These are phyloP conservation scores for Galagoides demidoff DNA, from an alignment of 2,797 vertebrate genomes.

Conservation along the genomic window DNA sequence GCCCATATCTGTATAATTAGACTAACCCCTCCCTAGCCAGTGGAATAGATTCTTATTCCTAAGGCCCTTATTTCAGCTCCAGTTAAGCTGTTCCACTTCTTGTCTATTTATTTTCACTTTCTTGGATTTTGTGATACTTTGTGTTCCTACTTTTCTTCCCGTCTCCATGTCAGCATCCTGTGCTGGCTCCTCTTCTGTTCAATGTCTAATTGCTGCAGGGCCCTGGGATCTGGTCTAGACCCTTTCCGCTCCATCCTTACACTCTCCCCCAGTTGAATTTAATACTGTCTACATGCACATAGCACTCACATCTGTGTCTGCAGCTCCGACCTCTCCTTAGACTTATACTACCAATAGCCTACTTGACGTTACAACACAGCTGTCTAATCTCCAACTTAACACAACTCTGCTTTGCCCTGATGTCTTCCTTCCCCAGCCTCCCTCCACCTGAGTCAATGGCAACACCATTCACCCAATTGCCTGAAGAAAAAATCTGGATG, in stretches of 20 bases:
- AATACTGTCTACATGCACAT: background rate
- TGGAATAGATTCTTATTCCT: background rate
- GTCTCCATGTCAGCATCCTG: accelerated
- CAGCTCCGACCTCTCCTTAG: background rate
- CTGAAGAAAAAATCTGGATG: background rate
- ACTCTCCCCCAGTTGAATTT: background rate
- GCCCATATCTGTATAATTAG: background rate
- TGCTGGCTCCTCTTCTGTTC: background rate
- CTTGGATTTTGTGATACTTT: background rate
- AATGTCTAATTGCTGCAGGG: accelerated
- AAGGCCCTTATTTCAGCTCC: background rate
- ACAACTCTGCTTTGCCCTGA: background rate
- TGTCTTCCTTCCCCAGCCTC: background rate
- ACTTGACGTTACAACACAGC: background rate
- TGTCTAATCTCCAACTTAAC: background rate
- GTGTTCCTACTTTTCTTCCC: background rate
- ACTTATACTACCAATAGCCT: background rate
- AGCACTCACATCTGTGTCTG: background rate
- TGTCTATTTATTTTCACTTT: background rate
- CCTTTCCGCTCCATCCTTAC: background rate
- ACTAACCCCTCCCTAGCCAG: background rate
- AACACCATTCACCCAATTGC: background rate
- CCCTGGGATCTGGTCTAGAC: accelerated
- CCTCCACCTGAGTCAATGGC: background rate
- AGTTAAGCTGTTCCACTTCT: background rate